Conservation (phyloP, 1,140 invertebrate species). For the Heliothis virescens region DNA sequence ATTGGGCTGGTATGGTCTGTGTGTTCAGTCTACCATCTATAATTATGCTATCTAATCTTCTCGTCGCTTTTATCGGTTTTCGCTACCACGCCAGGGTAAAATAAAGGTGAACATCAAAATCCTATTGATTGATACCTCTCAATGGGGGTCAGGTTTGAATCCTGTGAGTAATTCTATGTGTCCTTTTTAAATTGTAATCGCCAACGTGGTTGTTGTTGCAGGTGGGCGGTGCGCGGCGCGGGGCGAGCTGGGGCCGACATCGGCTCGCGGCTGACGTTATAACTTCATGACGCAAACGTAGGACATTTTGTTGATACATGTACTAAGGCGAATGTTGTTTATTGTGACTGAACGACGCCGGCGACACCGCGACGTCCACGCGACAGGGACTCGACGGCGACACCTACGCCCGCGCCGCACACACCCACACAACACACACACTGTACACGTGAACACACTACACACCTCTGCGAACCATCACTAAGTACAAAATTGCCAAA, state of each 20-base stretch:
- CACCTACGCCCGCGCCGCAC: conserved; percentile 60
- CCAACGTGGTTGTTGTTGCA: not conserved
- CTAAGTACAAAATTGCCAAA: conserved; percentile 86
- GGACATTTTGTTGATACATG: conserved; percentile 83
- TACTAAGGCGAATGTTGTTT: conserved; percentile 79
- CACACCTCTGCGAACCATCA: conserved; percentile 73
- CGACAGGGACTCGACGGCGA: conserved; percentile 59
- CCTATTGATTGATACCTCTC: not conserved
- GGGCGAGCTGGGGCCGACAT: conserved; percentile 26
- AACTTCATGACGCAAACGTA: conserved; percentile 67
- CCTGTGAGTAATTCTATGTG: not conserved
- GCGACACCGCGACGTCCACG: conserved; percentile 46
- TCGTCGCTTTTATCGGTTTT: no score
- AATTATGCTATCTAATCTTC: no score
- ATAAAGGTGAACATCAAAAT: no score
- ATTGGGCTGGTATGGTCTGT: no score
- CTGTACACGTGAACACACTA: conserved; percentile 58
- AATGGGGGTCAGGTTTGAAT: no score
- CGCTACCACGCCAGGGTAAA: not conserved
- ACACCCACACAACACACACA: conserved; percentile 45
- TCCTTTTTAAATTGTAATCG: conserved; percentile 40
- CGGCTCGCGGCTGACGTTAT: conserved; percentile 43
- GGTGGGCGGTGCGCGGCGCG: conserved; percentile 49
- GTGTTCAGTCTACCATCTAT: no score
- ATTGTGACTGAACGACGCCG: conserved; percentile 69